Conservation (phyloP, 1,140 invertebrate species). For the Bradynema listronoti region DNA sequence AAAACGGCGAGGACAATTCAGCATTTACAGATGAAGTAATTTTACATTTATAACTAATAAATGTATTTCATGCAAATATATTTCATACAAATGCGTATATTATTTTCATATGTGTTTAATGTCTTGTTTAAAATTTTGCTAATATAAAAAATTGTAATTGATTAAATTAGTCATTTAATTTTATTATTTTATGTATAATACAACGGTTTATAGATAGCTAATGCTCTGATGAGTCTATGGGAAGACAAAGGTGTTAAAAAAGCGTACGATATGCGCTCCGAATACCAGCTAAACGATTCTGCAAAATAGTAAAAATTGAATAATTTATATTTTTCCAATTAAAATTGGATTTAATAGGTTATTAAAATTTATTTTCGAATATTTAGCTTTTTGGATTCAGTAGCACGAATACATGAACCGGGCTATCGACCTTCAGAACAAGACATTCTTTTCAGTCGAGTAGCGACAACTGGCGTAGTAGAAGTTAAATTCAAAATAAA, state of each 20-base stretch:
- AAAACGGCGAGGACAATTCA: slow-evolving; percentile 41
- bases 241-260: slow-evolving; percentile 46
- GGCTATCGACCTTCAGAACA: slow-evolving; percentile 91
- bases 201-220: no score
- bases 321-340: background rate
- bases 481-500: slow-evolving; percentile 47
- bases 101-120: no score
- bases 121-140: no score
- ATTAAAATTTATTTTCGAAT: background rate
- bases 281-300: slow-evolving; percentile 52
- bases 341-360: background rate
- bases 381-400: slow-evolving; percentile 84
- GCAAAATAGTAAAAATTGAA: slow-evolving; percentile 55
- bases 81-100: no score
- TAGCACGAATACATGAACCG: slow-evolving; percentile 80
- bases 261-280: slow-evolving; percentile 47
- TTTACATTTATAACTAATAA: no score
- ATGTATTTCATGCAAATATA: no score
- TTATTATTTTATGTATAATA: no score
- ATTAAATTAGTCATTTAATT: no score
- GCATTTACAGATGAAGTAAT: slow-evolving; percentile 41
- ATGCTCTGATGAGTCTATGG: slow-evolving; percentile 40
- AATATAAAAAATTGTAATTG: no score
- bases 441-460: slow-evolving; percentile 89
- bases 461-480: slow-evolving; percentile 72